Percentiles rank a stretch among this genome's conserved stretches.
Conservation (phyloP, 2,888 invertebrate species). For the Hypselothyrea guttata region DNA sequence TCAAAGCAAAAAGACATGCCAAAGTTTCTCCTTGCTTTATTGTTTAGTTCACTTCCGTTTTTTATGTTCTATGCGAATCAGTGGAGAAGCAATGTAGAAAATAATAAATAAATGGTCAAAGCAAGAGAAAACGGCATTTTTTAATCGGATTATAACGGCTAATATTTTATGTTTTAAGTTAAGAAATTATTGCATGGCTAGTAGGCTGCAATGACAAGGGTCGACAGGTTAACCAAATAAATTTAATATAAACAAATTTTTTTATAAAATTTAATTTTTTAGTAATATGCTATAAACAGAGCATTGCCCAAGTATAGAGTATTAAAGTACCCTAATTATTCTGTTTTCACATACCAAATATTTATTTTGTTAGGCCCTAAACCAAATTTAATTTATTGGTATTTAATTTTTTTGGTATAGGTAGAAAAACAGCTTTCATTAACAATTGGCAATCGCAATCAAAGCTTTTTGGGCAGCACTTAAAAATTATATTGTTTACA, state of each 20-base stretch:
- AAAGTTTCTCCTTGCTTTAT: conserved; percentile 11
- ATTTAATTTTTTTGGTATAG: conserved; percentile 13
- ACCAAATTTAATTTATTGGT: conserved; percentile 12
- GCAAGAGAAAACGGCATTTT: conserved; percentile 54
- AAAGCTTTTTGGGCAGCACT: conserved; percentile 21
- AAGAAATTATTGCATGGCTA: conserved; percentile 56
- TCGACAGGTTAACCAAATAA: conserved; percentile 27
- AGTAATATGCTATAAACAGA: not conserved
- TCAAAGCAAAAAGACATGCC: not conserved
- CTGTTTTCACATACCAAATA: not conserved
- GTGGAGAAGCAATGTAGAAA: conserved; percentile 41
- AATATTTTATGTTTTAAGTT: conserved; percentile 64
- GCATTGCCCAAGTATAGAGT: too few species aligned
- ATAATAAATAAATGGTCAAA: conserved; percentile 35
- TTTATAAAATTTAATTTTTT: not conserved
- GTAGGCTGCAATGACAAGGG: conserved; percentile 53
- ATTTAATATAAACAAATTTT: not conserved
- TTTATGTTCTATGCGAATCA: conserved; percentile 21
- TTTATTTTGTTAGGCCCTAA: not conserved
- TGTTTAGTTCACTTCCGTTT: conserved; percentile 10
- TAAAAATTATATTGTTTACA: conserved; percentile 26
- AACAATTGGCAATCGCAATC: conserved; percentile 8
- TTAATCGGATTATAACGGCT: conserved; percentile 78
- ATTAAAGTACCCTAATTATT: not conserved
- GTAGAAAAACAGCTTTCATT: not conserved